Evolutionary conservation across 1,140 invertebrate species (phyloP), one percentile per base, ranked within the genome.

Genomic region (Macrosteles quadrilineatus): DNA sequence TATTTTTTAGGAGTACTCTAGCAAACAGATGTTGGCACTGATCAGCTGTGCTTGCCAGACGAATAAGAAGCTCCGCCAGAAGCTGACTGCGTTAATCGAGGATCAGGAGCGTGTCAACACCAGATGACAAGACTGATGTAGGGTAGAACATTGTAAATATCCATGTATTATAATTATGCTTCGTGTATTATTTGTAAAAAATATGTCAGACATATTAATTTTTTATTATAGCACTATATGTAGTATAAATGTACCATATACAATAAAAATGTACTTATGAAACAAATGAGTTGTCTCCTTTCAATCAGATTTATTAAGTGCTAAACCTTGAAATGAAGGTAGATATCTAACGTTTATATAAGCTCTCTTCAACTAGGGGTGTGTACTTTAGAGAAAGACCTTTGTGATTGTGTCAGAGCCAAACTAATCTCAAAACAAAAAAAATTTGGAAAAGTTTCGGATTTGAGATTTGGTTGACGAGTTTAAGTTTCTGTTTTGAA

Each of bases 1-100:
- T n/a, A n/a, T 36, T 75, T 81, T 84, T 47, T 73, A 91, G 81
- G 93, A 97, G 79, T 99, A 98, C 83, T 93, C 93, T 0, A 82
- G 85, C 17, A 95, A 94, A 73, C 97, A 98, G 83, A 79, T 98
- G 40, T 82, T 87, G 36, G 90, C 92, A 47, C 83, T 99, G 21
- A 87, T 98, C 1, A 90, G 88, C 74, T 96, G 92, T 76, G 89
- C 93, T 0, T 94, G 91, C 78, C 92, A 95, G 75, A 91, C 93
- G 72, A 93, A 92, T 78, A 97, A 95, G 79, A 94, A 94, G 77
- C 87, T 89, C 29, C 86, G 88, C 36, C 94, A 96, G 78, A 87
- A 88, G 73, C 80, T 97, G 63, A 82, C 89, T 0, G 84, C 84
- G 43, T 77, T 93, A 25, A 83, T 97, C 47, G 94, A 96, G 77